Conservation (phyloP, 2,888 invertebrate species). For the Eupithecia insigniata region DNA sequence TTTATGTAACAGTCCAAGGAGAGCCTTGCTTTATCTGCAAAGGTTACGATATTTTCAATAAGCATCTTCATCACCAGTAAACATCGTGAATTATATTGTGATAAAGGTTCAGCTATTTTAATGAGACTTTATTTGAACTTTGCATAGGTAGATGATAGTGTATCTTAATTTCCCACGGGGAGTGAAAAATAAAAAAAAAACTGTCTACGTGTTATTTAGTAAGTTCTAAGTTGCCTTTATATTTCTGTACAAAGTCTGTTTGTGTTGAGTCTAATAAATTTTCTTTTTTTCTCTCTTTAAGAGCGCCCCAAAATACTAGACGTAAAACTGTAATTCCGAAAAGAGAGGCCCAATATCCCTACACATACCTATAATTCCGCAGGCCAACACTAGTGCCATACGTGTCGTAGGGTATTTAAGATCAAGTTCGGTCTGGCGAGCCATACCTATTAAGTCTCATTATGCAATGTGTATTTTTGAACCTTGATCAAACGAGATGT, state of each 20-base stretch:
- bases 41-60: conserved; percentile 50
- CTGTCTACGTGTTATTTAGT: no score
- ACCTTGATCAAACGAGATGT: no score
- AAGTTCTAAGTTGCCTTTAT: no score
- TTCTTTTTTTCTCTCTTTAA: no score
- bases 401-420: background rate
- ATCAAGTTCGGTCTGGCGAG: background rate
- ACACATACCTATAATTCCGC: no score
- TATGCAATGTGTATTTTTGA: no score
- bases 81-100: conserved; percentile 59
- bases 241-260: no score
- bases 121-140: conserved; percentile 47
- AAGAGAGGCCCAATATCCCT: background rate
- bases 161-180: conserved; percentile 22
- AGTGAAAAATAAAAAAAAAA: no score
- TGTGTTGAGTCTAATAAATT: no score
- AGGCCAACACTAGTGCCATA: background rate
- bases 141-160: conserved; percentile 11
- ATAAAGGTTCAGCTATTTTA: conserved; percentile 48
- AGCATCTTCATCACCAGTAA: conserved; percentile 57
- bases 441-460: no score
- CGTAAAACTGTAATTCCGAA: background rate
- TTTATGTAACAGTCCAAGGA: conserved; percentile 45
- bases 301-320: background rate
- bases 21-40: conserved; percentile 40